phyloP scores from a whole-genome alignment of 2,113 vertebrate species.

The Eonycteris spelaea region DNA sequence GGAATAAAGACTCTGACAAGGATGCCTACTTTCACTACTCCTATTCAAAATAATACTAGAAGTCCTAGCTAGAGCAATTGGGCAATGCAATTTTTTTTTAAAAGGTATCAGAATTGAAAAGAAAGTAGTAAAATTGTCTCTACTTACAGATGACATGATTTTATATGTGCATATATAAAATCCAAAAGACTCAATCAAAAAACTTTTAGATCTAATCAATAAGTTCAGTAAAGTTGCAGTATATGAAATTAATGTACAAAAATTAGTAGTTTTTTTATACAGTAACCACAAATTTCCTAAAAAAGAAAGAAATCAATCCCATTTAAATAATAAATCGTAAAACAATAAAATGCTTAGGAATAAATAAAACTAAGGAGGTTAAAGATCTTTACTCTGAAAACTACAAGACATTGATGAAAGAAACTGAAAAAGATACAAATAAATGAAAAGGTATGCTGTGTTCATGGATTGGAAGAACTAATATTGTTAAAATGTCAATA shows the following conservation, averaged over 20 bases:
- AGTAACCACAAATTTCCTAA: background rate
- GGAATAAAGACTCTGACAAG: background rate
- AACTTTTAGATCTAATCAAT: background rate
- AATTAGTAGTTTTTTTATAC: background rate
- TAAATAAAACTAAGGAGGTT: background rate
- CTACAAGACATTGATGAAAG: background rate
- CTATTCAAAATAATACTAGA: background rate
- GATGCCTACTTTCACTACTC: background rate
- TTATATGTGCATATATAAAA: background rate
- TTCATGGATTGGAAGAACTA: background rate
- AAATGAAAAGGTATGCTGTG: background rate
- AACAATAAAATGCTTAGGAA: background rate
- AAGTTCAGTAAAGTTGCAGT: background rate
- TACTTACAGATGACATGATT: background rate
- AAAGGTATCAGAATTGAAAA: background rate
- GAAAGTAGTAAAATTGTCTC: background rate
- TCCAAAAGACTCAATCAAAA: background rate
- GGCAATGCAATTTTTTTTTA: no score
- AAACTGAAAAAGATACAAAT: background rate
- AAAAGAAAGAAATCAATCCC: background rate
- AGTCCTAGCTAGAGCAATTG: background rate
- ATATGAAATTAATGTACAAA: background rate
- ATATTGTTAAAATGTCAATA: background rate
- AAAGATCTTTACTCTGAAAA: background rate
- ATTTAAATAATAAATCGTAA: background rate